Percentiles rank a stretch among this genome's conserved stretches.
Evolutionary conservation across 2,888 invertebrate species (phyloP).

Genomic region (Andrena praecox): DNA sequence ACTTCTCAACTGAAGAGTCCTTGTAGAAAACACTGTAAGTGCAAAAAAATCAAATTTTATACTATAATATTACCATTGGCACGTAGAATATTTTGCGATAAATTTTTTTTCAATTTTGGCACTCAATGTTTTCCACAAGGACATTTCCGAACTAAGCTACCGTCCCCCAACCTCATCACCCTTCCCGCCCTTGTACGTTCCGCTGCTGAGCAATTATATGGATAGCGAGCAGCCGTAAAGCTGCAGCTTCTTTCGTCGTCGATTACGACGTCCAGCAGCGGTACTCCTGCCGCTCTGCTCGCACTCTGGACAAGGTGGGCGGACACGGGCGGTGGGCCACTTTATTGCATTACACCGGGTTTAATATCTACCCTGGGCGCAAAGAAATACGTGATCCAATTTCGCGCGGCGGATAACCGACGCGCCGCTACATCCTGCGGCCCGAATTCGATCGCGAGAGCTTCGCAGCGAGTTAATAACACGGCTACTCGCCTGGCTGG

Average conservation of each 20-base stretch:
- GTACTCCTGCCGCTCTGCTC: neutral
- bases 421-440: neutral
- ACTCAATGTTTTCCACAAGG: too few relatives aligned
- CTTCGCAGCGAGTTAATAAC: conserved; percentile 19
- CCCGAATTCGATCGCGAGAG: conserved; percentile 24
- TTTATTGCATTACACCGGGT: conserved; percentile 56
- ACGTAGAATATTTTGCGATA: too few relatives aligned
- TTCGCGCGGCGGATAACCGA: conserved; percentile 34
- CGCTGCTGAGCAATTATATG: neutral
- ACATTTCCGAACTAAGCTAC: too few relatives aligned
- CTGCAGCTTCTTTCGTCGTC: conserved; percentile 39
- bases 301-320: conserved; percentile 21
- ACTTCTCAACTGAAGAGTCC: too few relatives aligned
- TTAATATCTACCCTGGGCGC: conserved; percentile 52
- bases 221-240: conserved; percentile 26
- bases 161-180: neutral
- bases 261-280: conserved; percentile 23
- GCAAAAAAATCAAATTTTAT: too few relatives aligned
- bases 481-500: neutral
- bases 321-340: conserved; percentile 19
- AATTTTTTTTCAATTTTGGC: too few relatives aligned
- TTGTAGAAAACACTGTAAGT: too few relatives aligned
- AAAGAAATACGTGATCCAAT: conserved; percentile 62
- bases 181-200: neutral
- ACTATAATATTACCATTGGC: too few relatives aligned